These are phyloP conservation scores for Caenorhabditis inopinata DNA, from an alignment of 1,140 invertebrate genomes.

Conservation along the genomic window DNA sequence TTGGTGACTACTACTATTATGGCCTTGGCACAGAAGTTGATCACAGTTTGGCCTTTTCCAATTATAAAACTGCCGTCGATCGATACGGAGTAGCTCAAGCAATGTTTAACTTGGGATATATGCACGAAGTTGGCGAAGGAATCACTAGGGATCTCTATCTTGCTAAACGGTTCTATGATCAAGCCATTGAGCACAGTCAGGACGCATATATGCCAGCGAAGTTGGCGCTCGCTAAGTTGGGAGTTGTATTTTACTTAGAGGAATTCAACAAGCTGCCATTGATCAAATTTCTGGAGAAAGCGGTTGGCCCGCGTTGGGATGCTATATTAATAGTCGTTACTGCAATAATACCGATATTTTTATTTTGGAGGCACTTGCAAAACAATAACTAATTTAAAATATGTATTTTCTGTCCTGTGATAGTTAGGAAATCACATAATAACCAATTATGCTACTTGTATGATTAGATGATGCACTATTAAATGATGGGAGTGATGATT, in stretches of 20 bases:
- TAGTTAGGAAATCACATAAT: too few species aligned
- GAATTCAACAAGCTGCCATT: slow-evolving; percentile 42
- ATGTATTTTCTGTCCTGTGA: not conserved
- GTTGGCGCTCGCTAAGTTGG: slow-evolving; percentile 85
- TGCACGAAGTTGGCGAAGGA: slow-evolving; percentile 96
- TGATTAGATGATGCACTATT: too few species aligned
- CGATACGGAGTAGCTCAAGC: slow-evolving; percentile 94
- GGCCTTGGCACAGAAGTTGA: slow-evolving; percentile 83
- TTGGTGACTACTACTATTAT: slow-evolving; percentile 98
- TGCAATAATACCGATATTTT: not conserved
- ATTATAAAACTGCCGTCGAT: slow-evolving; percentile 87
- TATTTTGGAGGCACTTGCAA: slow-evolving; percentile 2
- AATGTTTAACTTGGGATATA: slow-evolving; percentile 98
- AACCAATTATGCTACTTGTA: too few species aligned
- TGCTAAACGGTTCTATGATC: slow-evolving; percentile 90
- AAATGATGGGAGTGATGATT: too few species aligned
- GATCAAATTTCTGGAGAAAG: slow-evolving; percentile 12
- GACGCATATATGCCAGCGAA: slow-evolving; percentile 93
- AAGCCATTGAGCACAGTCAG: slow-evolving; percentile 86
- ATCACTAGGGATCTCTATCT: slow-evolving; percentile 76
- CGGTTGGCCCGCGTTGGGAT: slow-evolving; percentile 31
- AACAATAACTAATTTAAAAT: not conserved
- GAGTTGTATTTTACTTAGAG: slow-evolving; percentile 64
- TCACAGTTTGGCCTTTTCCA: slow-evolving; percentile 73
- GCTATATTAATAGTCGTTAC: not conserved